Conservation (phyloP, 92 coral and sea anemone genomes). For the Ricordea florida region DNA sequence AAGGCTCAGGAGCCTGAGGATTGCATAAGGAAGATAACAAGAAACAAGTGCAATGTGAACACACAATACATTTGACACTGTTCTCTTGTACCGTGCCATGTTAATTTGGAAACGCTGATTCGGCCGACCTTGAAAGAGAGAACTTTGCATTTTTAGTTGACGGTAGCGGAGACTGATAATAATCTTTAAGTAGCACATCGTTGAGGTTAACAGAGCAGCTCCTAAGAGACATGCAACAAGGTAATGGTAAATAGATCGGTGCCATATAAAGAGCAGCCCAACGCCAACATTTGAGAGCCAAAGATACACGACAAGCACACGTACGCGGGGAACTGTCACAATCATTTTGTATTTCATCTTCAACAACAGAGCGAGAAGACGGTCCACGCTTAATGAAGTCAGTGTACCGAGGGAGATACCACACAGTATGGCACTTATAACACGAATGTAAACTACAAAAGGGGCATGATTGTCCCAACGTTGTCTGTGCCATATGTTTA, state of each 20-base stretch:
- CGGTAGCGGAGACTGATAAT: neutral
- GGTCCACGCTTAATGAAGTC: slow-evolving; percentile 5
- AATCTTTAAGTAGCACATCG: neutral
- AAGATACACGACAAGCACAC: neutral
- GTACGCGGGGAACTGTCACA: slow-evolving; percentile 2
- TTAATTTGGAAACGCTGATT: neutral
- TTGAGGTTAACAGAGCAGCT: neutral
- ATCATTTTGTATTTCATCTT: neutral
- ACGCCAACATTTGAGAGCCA: neutral
- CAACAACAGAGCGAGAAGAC: slow-evolving; percentile 3
- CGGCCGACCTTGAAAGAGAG: neutral
- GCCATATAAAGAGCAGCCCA: neutral
- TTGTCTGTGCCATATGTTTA: neutral
- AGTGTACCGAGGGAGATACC: neutral
- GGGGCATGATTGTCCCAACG: neutral
- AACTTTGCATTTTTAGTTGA: neutral
- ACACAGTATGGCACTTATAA: neutral
- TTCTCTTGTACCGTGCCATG: neutral
- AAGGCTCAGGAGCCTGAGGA: neutral
- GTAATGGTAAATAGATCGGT: no score
- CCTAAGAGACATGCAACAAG: neutral
- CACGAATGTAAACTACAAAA: neutral
- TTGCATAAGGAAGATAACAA: neutral
- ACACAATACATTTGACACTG: neutral
- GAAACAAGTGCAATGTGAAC: neutral